Evolutionary conservation across 2,797 vertebrate genomes (phyloP).

Genomic region (Centroberyx gerrardi): DNA sequence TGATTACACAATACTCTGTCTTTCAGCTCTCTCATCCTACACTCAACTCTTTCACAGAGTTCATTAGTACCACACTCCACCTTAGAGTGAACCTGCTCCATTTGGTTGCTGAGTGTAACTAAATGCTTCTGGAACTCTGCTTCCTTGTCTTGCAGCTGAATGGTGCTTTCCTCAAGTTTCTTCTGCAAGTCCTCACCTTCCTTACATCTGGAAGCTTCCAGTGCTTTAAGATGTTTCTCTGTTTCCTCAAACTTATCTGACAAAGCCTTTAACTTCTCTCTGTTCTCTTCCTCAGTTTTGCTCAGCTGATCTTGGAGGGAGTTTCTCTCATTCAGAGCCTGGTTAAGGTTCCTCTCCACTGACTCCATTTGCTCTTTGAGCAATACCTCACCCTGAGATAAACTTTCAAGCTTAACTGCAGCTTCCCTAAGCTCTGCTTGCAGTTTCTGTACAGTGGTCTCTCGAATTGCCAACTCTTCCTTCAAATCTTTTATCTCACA

Average conservation of each 20-base stretch:
- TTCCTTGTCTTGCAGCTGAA: slow-evolving; percentile 84
- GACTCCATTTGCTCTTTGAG: slow-evolving; percentile 88
- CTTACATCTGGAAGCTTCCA: slow-evolving; percentile 82
- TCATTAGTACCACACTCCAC: slow-evolving; percentile 84
- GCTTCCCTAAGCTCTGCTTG: slow-evolving; percentile 89
- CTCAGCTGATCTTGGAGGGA: slow-evolving; percentile 86
- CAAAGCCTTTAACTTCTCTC: slow-evolving; percentile 81
- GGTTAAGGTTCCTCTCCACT: slow-evolving; percentile 87
- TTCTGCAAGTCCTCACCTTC: slow-evolving; percentile 85
- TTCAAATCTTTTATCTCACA: slow-evolving; percentile 84
- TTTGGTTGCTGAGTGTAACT: slow-evolving; percentile 76
- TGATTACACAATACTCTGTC: slow-evolving; percentile 85
- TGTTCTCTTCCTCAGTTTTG: slow-evolving; percentile 82
- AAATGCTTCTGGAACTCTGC: slow-evolving; percentile 81
- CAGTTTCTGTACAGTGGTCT: slow-evolving; percentile 87
- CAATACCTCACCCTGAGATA: slow-evolving; percentile 85
- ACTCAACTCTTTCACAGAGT: slow-evolving; percentile 83
- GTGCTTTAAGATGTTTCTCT: slow-evolving; percentile 81
- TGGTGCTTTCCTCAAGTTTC: slow-evolving; percentile 82
- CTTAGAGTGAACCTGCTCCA: slow-evolving; percentile 83
- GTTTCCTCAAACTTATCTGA: slow-evolving; percentile 80
- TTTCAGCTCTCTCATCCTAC: slow-evolving; percentile 80
- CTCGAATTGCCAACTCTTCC: slow-evolving; percentile 86
- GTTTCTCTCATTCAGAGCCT: slow-evolving; percentile 87
- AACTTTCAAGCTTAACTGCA: slow-evolving; percentile 80